Base-by-base conservation (phyloP, 92 coral and sea anemone genomes). In the Actinernus sp. region DNA sequence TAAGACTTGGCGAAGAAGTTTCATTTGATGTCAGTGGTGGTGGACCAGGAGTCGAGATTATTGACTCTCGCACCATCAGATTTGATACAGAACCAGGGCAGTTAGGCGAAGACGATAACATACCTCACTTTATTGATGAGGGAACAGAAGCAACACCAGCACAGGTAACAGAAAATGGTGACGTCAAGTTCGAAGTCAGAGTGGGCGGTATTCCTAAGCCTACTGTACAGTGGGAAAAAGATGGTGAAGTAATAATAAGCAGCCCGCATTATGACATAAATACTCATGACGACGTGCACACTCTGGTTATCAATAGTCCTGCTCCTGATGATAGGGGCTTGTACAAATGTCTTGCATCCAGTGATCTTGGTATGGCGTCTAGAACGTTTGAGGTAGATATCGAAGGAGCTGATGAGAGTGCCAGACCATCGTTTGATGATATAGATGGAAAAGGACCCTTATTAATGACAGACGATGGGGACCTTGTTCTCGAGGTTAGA, bases 381-480 rank as follows among this genome's bases (percentile, higher is more conserved):
- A 84, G 88, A 40, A 76, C 87, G 14, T 87, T 81, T 57, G 88
- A 87, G 46, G 89, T 92, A 34, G 90, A 90, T 21, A 79, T 88
- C 58, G 86, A 92, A 65, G 92, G 92, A 40, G 55, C 65, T 34
- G 75, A 66, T 16, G 65, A 45, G 45, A 45, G 27, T 20, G 49
- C 58, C 13, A 66, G 84, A 22, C 85, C 93, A 11, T 68, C 80
- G 17, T 80, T 80, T 61, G 71, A 50, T 34, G 79, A 80, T 30
- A 36, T 62, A 20, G 61, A 71, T 14, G 79, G 63, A 17, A 50
- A 31, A 31, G 67, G 47, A 2, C 93, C 93, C 7, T 65, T 92
- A 64, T 76, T 79, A 45, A 79, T 92, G 49, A 85, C 98, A 9
- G 92, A 88, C 29, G 85, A 83, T 23, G 98, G 96, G 8, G 91